Evolutionary conservation across 2,888 invertebrate genomes (phyloP).

Genomic region (Lamellibrachia satsuma): DNA sequence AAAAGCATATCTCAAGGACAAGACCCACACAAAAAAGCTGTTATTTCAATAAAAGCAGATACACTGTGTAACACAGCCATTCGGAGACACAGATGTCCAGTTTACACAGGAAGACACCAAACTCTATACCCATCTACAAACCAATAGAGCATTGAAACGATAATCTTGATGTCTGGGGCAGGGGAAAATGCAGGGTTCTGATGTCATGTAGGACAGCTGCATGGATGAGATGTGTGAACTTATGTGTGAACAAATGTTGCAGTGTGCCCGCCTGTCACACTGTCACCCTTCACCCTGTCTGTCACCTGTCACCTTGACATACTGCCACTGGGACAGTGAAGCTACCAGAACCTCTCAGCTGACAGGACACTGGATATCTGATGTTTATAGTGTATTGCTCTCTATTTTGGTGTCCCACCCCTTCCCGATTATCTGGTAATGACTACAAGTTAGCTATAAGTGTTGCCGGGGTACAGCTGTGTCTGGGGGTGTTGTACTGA

Average conservation of each 20-base stretch:
- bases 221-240: neutral
- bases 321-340: neutral
- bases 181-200: neutral
- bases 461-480: neutral
- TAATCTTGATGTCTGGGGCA: neutral
- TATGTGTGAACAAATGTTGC: neutral
- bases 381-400: neutral
- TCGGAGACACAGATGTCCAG: neutral
- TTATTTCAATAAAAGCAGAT: neutral
- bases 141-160: neutral
- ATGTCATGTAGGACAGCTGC: neutral
- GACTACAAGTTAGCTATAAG: neutral
- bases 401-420: neutral
- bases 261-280: neutral
- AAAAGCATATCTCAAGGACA: neutral
- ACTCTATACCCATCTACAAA: neutral
- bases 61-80: neutral
- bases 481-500: neutral
- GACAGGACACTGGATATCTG: neutral
- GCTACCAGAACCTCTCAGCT: neutral
- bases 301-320: neutral
- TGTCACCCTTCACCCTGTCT: neutral
- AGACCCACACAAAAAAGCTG: neutral
- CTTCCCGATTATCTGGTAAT: neutral
- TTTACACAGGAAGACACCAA: neutral